Evolutionary conservation across 2,888 invertebrate genomes (phyloP), one percentile per base, ranked within the genome.

Genomic region (Hydropsyche betteni): DNA sequence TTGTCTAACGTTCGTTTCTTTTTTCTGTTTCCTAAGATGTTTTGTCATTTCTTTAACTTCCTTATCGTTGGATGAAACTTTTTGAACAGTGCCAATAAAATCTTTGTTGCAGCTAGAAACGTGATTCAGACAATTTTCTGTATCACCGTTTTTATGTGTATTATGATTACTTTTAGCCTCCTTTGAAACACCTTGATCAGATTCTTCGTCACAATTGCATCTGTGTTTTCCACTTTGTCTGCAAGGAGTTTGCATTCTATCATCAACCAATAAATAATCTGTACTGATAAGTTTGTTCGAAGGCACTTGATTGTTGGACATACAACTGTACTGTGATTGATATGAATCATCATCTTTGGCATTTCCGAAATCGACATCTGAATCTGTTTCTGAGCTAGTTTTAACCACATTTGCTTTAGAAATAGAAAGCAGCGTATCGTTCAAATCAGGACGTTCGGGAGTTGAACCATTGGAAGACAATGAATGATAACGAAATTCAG

Each of bases 211-310:
- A 81, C 92, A 92, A 74, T 88, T 90, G 84, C 94, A 94, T 80
- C 91, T 91, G 83, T 94, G 94, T 82, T 93, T 93, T 0, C 93
- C 94, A 76, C 89, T 92, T 80, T 91, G 89, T 80, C 91, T 91
- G 84, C 93, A 94, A 0, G 89, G 86, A 0, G 90, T 90, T 80
- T 90, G 89, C 89, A 93, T 90, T 79, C 93, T 86, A 81, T 93
- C 93, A 81, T 93, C 93, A 12, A 93, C 84, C 61, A 91, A 79
- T 74, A 81, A 82, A 69, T 77, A 76, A 4, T 69, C 61, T 8
- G 79, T 76, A 16, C 79, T 73, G 73, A 81, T 79, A 44, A 77
- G 76, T 51, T 79, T 80, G 69, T 74, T 75, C 14, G 74, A 77
- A 77, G 80, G 77, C 74, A 64, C 77, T 75, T 75, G 74, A 69